These are phyloP conservation scores for Caenorhabditis sp. DNA, from an alignment of 2,888 invertebrate species.

Conservation along the genomic window DNA sequence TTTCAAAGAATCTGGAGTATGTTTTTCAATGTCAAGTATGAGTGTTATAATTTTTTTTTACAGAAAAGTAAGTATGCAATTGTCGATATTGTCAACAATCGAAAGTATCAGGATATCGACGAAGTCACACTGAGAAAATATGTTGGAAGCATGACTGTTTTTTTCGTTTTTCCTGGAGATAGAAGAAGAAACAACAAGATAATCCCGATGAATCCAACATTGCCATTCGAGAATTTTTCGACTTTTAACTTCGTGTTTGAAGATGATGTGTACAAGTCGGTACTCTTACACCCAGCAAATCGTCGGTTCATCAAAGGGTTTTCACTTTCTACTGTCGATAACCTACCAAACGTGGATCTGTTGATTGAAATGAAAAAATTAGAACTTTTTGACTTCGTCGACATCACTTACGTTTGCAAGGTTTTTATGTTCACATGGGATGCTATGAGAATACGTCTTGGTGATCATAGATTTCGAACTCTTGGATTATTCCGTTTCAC, in stretches of 20 bases:
- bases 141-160: not conserved
- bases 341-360: not conserved
- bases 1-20: too few relatives aligned
- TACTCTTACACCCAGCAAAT: not conserved
- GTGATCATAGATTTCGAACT: not conserved
- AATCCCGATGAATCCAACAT: not conserved
- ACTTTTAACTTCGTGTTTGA: not conserved
- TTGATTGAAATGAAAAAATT: not conserved
- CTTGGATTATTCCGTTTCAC: not conserved
- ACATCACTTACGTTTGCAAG: not conserved
- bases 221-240: not conserved
- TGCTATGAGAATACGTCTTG: not conserved
- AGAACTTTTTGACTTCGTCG: not conserved
- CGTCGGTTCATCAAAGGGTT: not conserved
- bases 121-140: not conserved
- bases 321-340: not conserved
- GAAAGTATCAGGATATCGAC: not conserved
- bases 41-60: not conserved
- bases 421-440: constrained; percentile 1
- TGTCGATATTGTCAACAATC: not conserved
- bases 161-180: not conserved
- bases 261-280: not conserved
- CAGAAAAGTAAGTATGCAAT: not conserved
- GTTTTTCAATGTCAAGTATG: not conserved
- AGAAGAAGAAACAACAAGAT: not conserved